Evolutionary conservation across 2,797 vertebrate genomes (phyloP), one percentile per base, ranked within the genome.

Genomic region (Serranus cabrilla): DNA sequence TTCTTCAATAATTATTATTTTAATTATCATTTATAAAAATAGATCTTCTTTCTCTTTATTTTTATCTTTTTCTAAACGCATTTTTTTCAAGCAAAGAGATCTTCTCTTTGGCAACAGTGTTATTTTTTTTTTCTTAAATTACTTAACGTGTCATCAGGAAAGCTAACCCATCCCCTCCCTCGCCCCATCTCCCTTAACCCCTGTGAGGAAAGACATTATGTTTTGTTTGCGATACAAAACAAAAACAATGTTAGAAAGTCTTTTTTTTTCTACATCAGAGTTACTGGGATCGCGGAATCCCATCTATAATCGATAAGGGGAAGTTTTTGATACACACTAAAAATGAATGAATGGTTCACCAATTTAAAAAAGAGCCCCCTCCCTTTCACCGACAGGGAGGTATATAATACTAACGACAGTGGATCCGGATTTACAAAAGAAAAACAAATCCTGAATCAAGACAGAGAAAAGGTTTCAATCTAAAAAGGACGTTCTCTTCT

Each of bases 101-200:
- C 96, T 97, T 97, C 98, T 99, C 97, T 99, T 99, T 99, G 98
- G 98, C 98, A 99, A 99, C 97, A 98, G 97, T 98, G 96, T 96
- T 96, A 74, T 93, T 91, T 91, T 91, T 88, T 96, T 97, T 91
- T 89, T 97, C 96, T 93, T 92, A 98, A 98, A 98, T 97, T 96
- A 96, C 97, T 97, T 90, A 93, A 93, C 88, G 90, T 94, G 97
- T 99, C 97, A 97, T 98, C 97, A 98, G 98, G 97, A 97, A 96
- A 93, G 91, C 94, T 95, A 93, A 94, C 94, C 95, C 95, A 89
- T 91, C 94, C 96, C 96, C 91, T 96, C 97, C 97, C 96, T 94
- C 88, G 90, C 94, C 96, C 96, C 94, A 93, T 96, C 96, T 96
- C 96, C 97, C 95, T 96, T 83, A 97, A 96, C 92, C 94, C 94